phyloP scores from a whole-genome alignment of 2,888 invertebrate genomes.

The Apodemia zela region DNA sequence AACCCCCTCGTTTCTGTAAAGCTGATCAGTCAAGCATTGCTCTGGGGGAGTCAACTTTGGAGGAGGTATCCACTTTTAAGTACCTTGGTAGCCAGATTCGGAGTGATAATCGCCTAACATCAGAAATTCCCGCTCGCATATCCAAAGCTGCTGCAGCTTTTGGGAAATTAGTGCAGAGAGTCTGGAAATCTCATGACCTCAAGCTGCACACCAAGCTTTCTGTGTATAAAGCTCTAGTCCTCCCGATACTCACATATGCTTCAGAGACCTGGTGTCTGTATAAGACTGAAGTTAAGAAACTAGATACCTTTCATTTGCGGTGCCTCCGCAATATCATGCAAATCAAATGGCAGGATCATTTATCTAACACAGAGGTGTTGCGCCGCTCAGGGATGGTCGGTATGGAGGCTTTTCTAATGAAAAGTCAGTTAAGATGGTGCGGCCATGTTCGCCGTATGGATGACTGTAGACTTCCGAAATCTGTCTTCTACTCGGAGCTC shows the following conservation, averaged over 20 bases:
- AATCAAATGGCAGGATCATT: constrained; percentile 25
- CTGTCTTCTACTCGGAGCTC: too few relatives aligned
- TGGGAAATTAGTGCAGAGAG: not conserved
- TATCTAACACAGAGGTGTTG: constrained; percentile 22
- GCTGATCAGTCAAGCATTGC: too few relatives aligned
- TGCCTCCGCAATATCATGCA: constrained; percentile 21
- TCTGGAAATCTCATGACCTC: not conserved
- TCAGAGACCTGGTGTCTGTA: constrained; percentile 10
- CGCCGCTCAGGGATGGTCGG: constrained; percentile 1
- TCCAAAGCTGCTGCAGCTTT: not conserved
- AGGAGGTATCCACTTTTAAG: too few relatives aligned
- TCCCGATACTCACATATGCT: not conserved
- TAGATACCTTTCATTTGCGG: constrained; percentile 22
- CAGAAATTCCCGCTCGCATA: too few relatives aligned
- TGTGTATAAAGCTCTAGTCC: not conserved
- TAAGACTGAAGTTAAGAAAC: not conserved
- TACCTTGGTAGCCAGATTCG: too few relatives aligned
- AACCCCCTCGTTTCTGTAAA: constrained; percentile 19
- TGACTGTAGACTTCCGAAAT: not conserved
- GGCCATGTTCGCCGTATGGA: not conserved
- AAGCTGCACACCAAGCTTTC: not conserved
- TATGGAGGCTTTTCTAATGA: constrained; percentile 2
- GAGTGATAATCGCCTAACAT: too few relatives aligned
- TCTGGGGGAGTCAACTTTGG: too few relatives aligned
- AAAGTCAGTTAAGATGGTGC: not conserved